Evolutionary conservation across 2,888 invertebrate genomes (phyloP).

Genomic region (Anaspis maculata): DNA sequence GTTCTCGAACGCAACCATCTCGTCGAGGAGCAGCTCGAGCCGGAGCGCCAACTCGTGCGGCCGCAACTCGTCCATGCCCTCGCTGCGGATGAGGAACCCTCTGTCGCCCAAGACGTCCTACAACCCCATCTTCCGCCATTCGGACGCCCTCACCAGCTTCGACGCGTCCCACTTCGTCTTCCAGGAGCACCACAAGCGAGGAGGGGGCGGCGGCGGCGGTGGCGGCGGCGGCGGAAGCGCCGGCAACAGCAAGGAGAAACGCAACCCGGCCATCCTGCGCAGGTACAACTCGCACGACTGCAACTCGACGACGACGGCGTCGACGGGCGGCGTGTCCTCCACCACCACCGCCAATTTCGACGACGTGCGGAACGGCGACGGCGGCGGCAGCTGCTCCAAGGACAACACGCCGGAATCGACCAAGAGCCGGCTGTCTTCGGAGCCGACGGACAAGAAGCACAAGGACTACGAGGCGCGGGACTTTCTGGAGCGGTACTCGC

Average conservation of each 20-base stretch:
- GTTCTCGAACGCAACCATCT: slow-evolving; percentile 36
- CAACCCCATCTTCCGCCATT: slow-evolving; percentile 32
- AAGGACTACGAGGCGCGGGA: slow-evolving; percentile 43
- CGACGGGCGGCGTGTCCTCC: too few relatives aligned
- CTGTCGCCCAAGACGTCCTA: slow-evolving; percentile 31
- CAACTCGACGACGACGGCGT: too few relatives aligned
- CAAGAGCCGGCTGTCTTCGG: slow-evolving; percentile 25
- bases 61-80: slow-evolving; percentile 39
- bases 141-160: slow-evolving; percentile 35
- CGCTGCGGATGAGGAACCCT: slow-evolving; percentile 32
- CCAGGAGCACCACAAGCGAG: too few relatives aligned
- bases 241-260: slow-evolving; percentile 22
- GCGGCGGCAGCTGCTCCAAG: slow-evolving; percentile 36
- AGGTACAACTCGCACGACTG: slow-evolving; percentile 43
- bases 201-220: too few relatives aligned
- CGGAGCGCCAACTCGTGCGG: slow-evolving; percentile 35
- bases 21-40: slow-evolving; percentile 36
- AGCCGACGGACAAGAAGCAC: slow-evolving; percentile 29
- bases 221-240: too few relatives aligned
- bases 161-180: slow-evolving; percentile 38
- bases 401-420: slow-evolving; percentile 32
- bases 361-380: too few relatives aligned
- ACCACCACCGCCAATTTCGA: slow-evolving; percentile 15
- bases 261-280: slow-evolving; percentile 41
- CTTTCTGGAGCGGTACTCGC: slow-evolving; percentile 53